phyloP scores from a whole-genome alignment of 2,797 vertebrate species.

The Hyperoplus lanceolatus region DNA sequence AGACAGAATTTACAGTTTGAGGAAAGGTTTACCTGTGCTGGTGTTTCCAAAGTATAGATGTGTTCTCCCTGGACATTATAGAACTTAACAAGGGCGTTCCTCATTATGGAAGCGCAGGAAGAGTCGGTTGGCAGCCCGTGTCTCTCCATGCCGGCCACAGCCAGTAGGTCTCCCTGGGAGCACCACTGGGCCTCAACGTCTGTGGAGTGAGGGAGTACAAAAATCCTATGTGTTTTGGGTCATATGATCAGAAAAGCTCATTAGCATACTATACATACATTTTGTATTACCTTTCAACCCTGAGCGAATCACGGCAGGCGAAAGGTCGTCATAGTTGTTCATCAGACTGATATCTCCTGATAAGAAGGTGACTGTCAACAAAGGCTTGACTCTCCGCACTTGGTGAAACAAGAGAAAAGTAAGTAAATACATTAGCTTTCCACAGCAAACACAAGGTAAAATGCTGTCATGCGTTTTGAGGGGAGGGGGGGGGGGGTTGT shows the following conservation, averaged over 20 bases:
- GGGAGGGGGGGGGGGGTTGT: not conserved
- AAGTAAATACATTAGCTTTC: constrained; percentile 13
- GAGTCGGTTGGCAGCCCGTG: constrained; percentile 89
- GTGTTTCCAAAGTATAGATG: constrained; percentile 98
- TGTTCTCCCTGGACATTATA: constrained; percentile 98
- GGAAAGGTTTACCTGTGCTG: constrained; percentile 89
- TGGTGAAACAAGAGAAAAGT: constrained; percentile 44
- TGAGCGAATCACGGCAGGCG: constrained; percentile 95
- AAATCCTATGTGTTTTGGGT: not conserved
- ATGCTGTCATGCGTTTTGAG: not conserved
- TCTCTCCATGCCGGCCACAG: constrained; percentile 97
- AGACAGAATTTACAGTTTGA: not conserved
- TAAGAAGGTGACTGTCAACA: constrained; percentile 98
- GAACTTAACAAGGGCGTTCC: constrained; percentile 96
- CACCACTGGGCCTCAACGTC: constrained; percentile 99
- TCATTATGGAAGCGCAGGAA: constrained; percentile 87
- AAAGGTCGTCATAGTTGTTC: constrained; percentile 98
- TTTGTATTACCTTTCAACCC: constrained; percentile 95
- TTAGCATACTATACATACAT: not conserved
- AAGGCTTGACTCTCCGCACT: constrained; percentile 93
- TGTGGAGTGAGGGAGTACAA: constrained; percentile 62
- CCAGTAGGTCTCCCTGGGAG: constrained; percentile 96
- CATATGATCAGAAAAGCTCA: not conserved
- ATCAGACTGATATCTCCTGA: constrained; percentile 98
- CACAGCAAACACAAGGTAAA: not conserved